Conservation (phyloP, 1,140 invertebrate species). For the Ceratoteleas bidentatus region DNA sequence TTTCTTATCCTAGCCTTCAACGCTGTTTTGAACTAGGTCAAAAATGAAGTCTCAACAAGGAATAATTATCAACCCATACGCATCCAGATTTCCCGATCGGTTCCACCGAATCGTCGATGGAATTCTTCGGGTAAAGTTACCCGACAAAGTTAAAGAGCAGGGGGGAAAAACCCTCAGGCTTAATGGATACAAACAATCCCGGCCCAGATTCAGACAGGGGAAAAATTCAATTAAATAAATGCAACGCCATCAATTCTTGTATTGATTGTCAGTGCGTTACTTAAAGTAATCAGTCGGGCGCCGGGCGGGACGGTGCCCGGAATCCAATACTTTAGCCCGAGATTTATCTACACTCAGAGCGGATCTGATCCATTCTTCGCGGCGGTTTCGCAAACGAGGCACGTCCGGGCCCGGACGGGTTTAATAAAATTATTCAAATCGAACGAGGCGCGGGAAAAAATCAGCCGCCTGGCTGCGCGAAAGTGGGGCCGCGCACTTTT, state of each 20-base stretch:
- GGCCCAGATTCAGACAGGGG: neutral
- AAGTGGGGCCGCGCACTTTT: constrained; percentile 43
- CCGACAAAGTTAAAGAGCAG: no score
- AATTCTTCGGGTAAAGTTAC: no score
- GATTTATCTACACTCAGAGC: constrained; percentile 32
- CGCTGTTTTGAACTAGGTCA: no score
- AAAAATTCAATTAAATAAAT: constrained; percentile 31
- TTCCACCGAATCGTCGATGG: no score
- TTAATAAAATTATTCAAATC: constrained; percentile 47
- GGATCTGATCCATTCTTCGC: constrained; percentile 37
- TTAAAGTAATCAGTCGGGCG: constrained; percentile 40
- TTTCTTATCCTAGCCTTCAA: no score
- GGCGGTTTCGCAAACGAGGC: constrained; percentile 26
- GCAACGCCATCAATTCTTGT: constrained; percentile 17
- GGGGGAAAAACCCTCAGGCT: no score
- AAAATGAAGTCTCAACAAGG: no score
- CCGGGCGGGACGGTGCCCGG: constrained; percentile 18
- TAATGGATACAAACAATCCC: neutral
- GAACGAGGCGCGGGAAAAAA: constrained; percentile 39
- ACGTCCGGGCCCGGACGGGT: constrained; percentile 17
- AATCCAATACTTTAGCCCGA: constrained; percentile 34
- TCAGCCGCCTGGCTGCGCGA: constrained; percentile 20
- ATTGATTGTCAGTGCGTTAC: constrained; percentile 46
- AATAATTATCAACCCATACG: no score
- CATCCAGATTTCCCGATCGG: no score